A percentile compares a stretch with the other conserved stretches of the same genome.
These are phyloP conservation scores for Caenorhabditis brenneri DNA, from an alignment of 1,140 invertebrate species.

Conservation along the genomic window DNA sequence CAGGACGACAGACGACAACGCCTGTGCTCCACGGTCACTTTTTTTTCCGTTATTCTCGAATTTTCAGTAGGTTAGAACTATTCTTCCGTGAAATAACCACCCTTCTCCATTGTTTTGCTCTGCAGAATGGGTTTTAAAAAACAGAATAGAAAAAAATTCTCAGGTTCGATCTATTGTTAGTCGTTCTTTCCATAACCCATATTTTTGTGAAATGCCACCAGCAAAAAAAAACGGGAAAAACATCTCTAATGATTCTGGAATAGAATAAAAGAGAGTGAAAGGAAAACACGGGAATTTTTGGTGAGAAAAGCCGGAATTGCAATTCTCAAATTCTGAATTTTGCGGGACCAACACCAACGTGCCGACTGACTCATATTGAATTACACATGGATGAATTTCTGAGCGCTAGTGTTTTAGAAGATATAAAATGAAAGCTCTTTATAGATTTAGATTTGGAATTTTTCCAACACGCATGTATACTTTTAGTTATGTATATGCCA, in stretches of 20 bases:
- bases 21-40: slow-evolving; percentile 19
- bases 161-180: too few species aligned
- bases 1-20: slow-evolving; percentile 2
- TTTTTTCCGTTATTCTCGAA: slow-evolving; percentile 21
- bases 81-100: not conserved
- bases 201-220: not conserved
- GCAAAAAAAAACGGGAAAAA: not conserved
- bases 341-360: slow-evolving; percentile 6
- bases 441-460: not conserved
- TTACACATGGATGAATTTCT: slow-evolving; percentile 32
- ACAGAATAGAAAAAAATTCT: too few species aligned
- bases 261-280: not conserved
- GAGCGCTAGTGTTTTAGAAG: not conserved
- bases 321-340: slow-evolving; percentile 42
- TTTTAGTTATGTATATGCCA: not conserved
- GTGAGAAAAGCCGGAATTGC: slow-evolving; percentile 31
- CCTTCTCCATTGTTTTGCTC: not conserved
- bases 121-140: too few species aligned
- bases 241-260: not conserved
- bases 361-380: slow-evolving; percentile 25
- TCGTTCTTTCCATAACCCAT: not conserved
- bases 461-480: too few species aligned
- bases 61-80: not conserved
- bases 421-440: not conserved
- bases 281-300: not conserved